A percentile compares a stretch with the other conserved stretches of the same genome.
phyloP scores from a whole-genome alignment of 2,888 invertebrate species.

The Sarcophaga subvicina region DNA sequence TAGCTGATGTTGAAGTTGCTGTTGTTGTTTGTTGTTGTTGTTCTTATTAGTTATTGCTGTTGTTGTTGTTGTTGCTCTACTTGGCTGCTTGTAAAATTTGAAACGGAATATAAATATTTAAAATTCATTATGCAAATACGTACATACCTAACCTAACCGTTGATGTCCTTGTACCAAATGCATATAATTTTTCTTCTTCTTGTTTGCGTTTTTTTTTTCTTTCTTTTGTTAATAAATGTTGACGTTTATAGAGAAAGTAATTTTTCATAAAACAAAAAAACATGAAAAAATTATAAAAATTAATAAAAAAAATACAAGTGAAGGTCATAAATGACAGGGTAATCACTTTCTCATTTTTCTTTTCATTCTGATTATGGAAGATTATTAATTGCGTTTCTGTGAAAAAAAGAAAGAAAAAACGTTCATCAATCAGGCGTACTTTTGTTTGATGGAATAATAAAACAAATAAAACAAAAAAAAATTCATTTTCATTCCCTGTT shows the following conservation, averaged over 20 bases:
- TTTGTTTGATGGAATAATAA: background rate
- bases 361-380: background rate
- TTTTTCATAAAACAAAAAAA: conserved; percentile 28
- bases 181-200: conserved; percentile 35
- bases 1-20: background rate
- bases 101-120: conserved; percentile 61
- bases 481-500: too few species aligned
- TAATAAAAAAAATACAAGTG: background rate
- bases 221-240: conserved; percentile 5
- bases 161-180: conserved; percentile 58
- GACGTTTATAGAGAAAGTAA: conserved; percentile 11
- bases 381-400: conserved; percentile 28
- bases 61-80: conserved; percentile 17
- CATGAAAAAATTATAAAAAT: background rate
- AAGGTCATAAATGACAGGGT: conserved; percentile 21
- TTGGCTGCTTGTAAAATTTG: too few species aligned
- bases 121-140: conserved; percentile 69
- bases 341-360: conserved; percentile 11
- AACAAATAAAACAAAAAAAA: background rate
- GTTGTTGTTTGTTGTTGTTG: background rate
- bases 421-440: conserved; percentile 25
- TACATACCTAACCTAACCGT: background rate
- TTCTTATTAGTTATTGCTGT: conserved; percentile 45
- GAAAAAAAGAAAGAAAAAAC: background rate
- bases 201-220: background rate